phyloP scores from a whole-genome alignment of 2,113 vertebrate genomes.

The Heterocephalus glaber region DNA sequence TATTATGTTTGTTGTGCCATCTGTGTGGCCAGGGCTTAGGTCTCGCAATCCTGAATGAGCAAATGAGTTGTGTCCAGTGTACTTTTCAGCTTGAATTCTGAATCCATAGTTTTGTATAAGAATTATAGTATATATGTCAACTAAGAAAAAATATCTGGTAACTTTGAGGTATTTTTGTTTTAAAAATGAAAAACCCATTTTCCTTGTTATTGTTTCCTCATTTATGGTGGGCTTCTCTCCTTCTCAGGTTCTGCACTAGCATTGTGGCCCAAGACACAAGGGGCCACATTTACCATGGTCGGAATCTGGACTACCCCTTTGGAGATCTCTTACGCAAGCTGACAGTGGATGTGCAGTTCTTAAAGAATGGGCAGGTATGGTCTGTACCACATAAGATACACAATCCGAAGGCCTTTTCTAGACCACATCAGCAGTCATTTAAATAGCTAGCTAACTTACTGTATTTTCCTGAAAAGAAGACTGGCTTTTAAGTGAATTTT shows the following conservation, averaged over 20 bases:
- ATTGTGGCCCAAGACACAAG: constrained; percentile 91
- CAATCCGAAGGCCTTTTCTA: neutral
- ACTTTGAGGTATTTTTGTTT: neutral
- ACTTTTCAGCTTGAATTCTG: constrained; percentile 25
- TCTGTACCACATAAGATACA: neutral
- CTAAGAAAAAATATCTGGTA: neutral
- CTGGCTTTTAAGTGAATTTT: neutral
- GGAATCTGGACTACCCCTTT: constrained; percentile 93
- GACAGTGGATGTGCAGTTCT: constrained; percentile 90
- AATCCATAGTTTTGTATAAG: neutral
- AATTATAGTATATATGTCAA: neutral
- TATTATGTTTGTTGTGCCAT: neutral
- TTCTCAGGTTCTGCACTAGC: constrained; percentile 94
- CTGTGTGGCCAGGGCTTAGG: neutral
- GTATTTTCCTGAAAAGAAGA: neutral
- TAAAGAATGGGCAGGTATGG: constrained; percentile 89
- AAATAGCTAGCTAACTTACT: neutral
- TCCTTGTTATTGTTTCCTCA: constrained; percentile 12
- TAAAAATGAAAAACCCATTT: neutral
- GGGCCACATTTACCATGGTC: constrained; percentile 93
- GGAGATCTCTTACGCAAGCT: constrained; percentile 87
- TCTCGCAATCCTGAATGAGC: neutral
- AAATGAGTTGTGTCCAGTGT: neutral
- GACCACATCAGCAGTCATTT: neutral
- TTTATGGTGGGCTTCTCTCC: neutral